phyloP scores from a whole-genome alignment of 1,140 invertebrate genomes.

The Pygmarrhopalites habei region DNA sequence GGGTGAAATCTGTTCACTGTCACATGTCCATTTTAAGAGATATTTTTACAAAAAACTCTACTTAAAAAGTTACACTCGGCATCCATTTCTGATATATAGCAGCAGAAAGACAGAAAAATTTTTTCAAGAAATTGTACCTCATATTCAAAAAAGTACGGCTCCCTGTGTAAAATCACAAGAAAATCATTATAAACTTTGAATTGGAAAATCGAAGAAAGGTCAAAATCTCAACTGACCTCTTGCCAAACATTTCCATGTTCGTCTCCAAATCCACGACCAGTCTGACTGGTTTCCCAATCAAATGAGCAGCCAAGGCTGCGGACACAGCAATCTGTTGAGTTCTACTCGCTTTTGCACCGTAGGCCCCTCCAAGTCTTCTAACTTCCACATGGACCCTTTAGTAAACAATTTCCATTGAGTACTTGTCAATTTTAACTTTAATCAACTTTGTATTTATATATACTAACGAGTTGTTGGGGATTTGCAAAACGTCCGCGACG shows the following conservation, averaged over 20 bases:
- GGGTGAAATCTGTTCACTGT: no score
- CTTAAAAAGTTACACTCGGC: no score
- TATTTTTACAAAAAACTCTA: no score
- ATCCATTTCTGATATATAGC: no score
- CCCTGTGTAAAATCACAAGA: no score
- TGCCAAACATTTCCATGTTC: slow-evolving; percentile 58
- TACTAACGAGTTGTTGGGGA: slow-evolving; percentile 39
- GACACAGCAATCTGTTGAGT: slow-evolving; percentile 48
- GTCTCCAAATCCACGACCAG: slow-evolving; percentile 57
- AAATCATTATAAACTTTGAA: no score
- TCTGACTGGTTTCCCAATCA: slow-evolving; percentile 54
- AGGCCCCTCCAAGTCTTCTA: slow-evolving; percentile 27
- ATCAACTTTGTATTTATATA: no score
- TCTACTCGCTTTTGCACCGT: slow-evolving; percentile 24
- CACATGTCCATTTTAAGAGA: no score
- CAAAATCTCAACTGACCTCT: no score
- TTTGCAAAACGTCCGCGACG: slow-evolving; percentile 42
- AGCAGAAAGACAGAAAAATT: no score
- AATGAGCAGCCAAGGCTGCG: slow-evolving; percentile 55
- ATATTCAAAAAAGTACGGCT: slow-evolving; percentile 42
- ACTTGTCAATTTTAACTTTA: background rate
- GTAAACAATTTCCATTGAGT: background rate
- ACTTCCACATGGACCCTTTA: background rate
- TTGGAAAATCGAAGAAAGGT: no score
- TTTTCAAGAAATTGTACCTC: slow-evolving; percentile 9